Base-by-base conservation (phyloP, 2,888 invertebrate species). In the Micoletzkya japonica region DNA sequence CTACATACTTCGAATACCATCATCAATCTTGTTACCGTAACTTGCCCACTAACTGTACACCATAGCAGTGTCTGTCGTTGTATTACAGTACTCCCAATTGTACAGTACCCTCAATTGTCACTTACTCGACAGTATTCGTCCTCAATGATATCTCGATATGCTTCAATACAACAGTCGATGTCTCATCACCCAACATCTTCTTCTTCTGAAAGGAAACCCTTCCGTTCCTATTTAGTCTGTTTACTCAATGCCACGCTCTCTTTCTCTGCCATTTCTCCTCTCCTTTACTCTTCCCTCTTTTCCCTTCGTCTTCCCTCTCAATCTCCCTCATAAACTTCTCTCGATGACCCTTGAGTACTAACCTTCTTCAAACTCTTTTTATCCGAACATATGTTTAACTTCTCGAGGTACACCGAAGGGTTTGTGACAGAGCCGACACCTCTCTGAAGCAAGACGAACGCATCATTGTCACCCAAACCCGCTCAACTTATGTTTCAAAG, bases 81-180 rank as follows among this genome's bases (percentile, higher is more conserved):
- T n/a, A n/a, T n/a, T n/a, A n/a, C n/a, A 52, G 37, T 49, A 4
- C 24, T 49, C 24, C n/a, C 24, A n/a, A 14, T 44, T 44, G 44
- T 44, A 28, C n/a, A 54, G 24, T 17, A 26, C 10, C 28, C 26
- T 17, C n/a, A 50, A 39, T 44, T 7, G 30, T 32, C 39, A 76
- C 92, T 91, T 88, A 94, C 94, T 98, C 97, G 87, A 98, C 98
- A 88, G 95, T 94, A 89, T 98, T 98, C 77, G 98, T 98, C 85
- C 97, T 91, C 84, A 98, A 89, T 58, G 96, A 98, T 86, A 97
- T 98, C 90, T 98, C 98, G 87, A 98, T 90, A 90, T 98, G 96
- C 85, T 96, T 90, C 75, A 98, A 90, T 81, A 98, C 95, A 90
- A 96, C 95, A 58, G 98, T 98, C 71, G 97, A 97, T 74, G 96